A percentile compares a stretch with the other conserved stretches of the same genome.
Evolutionary conservation across 2,888 invertebrate species (phyloP).

Genomic region (Chalcosyrphus nemorum): DNA sequence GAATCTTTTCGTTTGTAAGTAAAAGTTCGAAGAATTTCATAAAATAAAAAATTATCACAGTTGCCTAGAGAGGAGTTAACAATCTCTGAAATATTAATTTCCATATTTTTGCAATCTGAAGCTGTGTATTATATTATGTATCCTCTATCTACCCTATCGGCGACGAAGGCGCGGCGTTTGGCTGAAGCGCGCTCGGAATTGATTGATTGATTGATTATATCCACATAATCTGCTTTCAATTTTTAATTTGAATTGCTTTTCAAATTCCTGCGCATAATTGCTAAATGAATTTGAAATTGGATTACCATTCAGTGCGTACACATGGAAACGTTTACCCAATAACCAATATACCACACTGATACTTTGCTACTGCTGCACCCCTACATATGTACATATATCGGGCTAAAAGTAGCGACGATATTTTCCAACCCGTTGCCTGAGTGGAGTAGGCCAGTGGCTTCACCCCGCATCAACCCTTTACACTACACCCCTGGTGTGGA

Average conservation of each 20-base stretch:
- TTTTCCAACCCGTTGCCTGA: slow-evolving; percentile 52
- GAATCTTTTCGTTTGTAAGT: too few relatives aligned
- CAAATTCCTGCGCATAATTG: slow-evolving; percentile 64
- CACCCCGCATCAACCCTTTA: slow-evolving; percentile 14
- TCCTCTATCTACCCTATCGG: background rate
- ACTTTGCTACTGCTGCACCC: background rate
- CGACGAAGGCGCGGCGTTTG: too few relatives aligned
- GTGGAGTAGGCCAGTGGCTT: slow-evolving; percentile 66
- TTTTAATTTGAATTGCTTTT: slow-evolving; percentile 62
- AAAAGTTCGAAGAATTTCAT: too few relatives aligned
- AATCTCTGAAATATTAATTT: background rate
- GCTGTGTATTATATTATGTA: background rate
- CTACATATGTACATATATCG: too few relatives aligned
- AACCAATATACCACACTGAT: slow-evolving; percentile 5
- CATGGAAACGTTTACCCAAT: slow-evolving; percentile 28
- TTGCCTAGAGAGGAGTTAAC: background rate
- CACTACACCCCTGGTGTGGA: background rate
- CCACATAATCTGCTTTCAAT: slow-evolving; percentile 52
- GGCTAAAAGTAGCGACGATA: slow-evolving; percentile 44
- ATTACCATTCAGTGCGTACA: slow-evolving; percentile 62
- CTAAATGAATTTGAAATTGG: slow-evolving; percentile 67
- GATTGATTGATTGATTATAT: slow-evolving; percentile 65
- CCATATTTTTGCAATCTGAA: background rate
- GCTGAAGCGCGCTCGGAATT: slow-evolving; percentile 1
- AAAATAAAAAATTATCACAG: background rate